Evolutionary conservation across 2,113 vertebrate species (phyloP).

Genomic region (Mesembrinibis cayennensis): DNA sequence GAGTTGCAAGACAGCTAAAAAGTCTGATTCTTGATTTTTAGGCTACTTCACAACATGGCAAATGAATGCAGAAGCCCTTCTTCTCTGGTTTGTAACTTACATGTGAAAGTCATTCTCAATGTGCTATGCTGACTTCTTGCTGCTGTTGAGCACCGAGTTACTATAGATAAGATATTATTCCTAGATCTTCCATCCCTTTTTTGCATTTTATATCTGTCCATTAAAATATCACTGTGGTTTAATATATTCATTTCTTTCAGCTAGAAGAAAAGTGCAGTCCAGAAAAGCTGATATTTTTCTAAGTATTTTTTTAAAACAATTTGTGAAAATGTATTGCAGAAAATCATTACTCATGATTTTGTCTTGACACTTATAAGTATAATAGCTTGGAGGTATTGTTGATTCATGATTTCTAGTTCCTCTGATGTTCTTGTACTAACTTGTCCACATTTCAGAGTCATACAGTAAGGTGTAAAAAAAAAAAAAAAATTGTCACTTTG

Average conservation of each 20-base stretch:
- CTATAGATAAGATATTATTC: not conserved
- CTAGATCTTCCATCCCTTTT: not conserved
- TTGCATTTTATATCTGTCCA: not conserved
- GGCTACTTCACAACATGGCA: not conserved
- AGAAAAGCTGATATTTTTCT: not conserved
- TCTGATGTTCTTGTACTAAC: conserved; percentile 60
- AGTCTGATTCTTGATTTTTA: not conserved
- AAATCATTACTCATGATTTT: conserved; percentile 57
- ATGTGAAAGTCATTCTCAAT: not conserved
- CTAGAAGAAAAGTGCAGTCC: not conserved
- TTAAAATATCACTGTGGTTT: not conserved
- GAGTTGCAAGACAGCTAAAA: not conserved
- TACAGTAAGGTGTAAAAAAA: not conserved
- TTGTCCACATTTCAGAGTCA: conserved; percentile 24
- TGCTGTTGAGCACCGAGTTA: not conserved
- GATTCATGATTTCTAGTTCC: conserved; percentile 56
- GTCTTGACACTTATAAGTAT: conserved; percentile 35
- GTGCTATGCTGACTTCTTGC: not conserved
- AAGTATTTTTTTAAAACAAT: not conserved
- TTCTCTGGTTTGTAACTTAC: not conserved
- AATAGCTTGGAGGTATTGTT: conserved; percentile 52
- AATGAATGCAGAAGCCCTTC: not conserved
- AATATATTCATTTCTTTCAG: not conserved
- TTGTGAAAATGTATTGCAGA: conserved; percentile 19
- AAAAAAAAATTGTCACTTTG: conserved; percentile 16